Evolutionary conservation across 1,140 invertebrate genomes (phyloP).

Genomic region (Phenacoccus solenopsis): DNA sequence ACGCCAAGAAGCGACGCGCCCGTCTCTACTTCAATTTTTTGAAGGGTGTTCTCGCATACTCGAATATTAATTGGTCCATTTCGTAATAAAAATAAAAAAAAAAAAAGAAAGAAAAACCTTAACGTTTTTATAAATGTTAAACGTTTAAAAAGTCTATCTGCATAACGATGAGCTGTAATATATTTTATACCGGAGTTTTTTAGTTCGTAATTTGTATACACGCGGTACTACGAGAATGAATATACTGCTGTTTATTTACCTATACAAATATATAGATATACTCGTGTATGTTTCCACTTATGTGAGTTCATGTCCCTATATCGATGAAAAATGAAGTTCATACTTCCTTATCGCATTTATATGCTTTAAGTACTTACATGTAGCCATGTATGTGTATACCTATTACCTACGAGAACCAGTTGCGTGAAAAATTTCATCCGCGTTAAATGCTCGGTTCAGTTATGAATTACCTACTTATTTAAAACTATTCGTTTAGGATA

Average conservation of each 20-base stretch:
- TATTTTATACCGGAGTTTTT: constrained; percentile 1
- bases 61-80: constrained; percentile 15
- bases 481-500: neutral
- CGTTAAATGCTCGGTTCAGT: neutral
- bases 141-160: constrained; percentile 13
- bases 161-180: neutral
- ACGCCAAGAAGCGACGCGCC: neutral
- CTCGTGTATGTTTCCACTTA: neutral
- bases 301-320: neutral
- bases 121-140: constrained; percentile 14
- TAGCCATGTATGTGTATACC: too few species aligned
- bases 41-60: neutral
- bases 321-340: neutral
- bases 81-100: neutral
- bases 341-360: too few species aligned
- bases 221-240: neutral
- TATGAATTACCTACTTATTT: neutral
- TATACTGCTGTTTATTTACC: neutral
- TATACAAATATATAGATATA: neutral
- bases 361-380: too few species aligned
- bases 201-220: neutral
- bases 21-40: neutral
- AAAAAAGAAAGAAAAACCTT: neutral
- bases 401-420: neutral
- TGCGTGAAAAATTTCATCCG: neutral